These are phyloP conservation scores for Deroplatys truncata DNA, from an alignment of 2,888 invertebrate genomes.

Conservation along the genomic window DNA sequence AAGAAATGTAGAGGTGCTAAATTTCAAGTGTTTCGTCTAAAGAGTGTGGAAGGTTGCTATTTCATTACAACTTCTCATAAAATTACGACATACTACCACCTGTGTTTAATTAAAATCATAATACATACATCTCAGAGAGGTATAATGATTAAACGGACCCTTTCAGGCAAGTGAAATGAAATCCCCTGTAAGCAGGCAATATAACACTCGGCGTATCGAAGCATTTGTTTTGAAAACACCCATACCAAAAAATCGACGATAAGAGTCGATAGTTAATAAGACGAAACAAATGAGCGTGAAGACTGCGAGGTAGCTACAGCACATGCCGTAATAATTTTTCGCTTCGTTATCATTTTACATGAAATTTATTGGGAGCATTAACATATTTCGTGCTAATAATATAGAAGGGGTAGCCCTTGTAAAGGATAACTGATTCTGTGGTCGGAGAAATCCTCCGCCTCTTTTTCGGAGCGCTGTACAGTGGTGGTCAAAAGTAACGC, in stretches of 20 bases:
- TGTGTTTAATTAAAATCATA: background rate
- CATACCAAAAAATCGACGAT: background rate
- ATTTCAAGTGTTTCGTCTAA: no score
- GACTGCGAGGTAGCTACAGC: background rate
- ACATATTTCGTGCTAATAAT: slow-evolving; percentile 1
- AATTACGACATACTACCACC: no score
- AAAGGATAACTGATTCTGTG: background rate
- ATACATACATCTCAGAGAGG: background rate
- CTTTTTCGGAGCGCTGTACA: background rate
- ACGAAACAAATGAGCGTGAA: background rate
- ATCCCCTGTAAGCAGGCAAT: background rate
- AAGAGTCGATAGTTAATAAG: background rate
- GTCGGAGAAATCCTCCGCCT: background rate
- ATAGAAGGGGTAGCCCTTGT: background rate
- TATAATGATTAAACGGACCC: background rate
- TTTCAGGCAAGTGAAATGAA: background rate
- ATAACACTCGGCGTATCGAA: background rate
- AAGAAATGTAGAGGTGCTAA: no score
- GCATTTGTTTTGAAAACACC: background rate
- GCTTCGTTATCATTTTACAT: background rate
- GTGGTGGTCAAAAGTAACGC: background rate
- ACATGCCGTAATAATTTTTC: background rate
- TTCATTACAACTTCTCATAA: no score
- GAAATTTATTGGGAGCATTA: background rate
- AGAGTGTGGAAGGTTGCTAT: no score